phyloP scores from a whole-genome alignment of 2,888 invertebrate genomes.

The Micoletzkya japonica region DNA sequence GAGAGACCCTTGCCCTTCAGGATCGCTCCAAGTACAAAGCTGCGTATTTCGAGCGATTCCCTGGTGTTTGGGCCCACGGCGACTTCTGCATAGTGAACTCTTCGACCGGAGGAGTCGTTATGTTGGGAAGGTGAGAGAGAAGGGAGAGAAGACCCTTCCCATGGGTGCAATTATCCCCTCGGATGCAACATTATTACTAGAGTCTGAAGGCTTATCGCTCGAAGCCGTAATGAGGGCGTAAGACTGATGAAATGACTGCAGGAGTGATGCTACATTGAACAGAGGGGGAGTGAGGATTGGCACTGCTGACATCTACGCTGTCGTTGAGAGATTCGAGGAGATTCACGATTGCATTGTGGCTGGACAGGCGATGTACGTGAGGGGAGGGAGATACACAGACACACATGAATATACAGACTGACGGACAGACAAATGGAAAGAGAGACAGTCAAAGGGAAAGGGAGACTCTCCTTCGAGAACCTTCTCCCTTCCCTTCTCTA shows the following conservation, averaged over 20 bases:
- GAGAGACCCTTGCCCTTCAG: slow-evolving; percentile 36
- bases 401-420: too few species aligned
- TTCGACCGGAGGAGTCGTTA: slow-evolving; percentile 69
- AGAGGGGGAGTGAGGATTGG: slow-evolving; percentile 72
- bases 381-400: too few species aligned
- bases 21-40: slow-evolving; percentile 40
- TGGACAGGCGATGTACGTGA: slow-evolving; percentile 65
- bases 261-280: slow-evolving; percentile 70
- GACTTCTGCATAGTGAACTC: slow-evolving; percentile 69
- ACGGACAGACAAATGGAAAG: too few species aligned
- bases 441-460: too few species aligned
- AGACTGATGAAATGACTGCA: slow-evolving; percentile 33
- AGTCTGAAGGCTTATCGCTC: not conserved
- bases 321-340: slow-evolving; percentile 69
- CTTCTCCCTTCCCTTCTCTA: too few species aligned
- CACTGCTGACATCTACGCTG: slow-evolving; percentile 71
- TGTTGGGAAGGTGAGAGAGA: slow-evolving; percentile 67
- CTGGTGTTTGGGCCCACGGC: slow-evolving; percentile 71
- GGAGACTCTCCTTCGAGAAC: too few species aligned
- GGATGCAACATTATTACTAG: not conserved
- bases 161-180: not conserved
- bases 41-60: slow-evolving; percentile 47
- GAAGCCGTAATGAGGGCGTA: not conserved
- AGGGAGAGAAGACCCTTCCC: not conserved
- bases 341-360: slow-evolving; percentile 70